Evolutionary conservation across 2,888 invertebrate genomes (phyloP).

Genomic region (Scaptodrosophila latifasciaeformis): DNA sequence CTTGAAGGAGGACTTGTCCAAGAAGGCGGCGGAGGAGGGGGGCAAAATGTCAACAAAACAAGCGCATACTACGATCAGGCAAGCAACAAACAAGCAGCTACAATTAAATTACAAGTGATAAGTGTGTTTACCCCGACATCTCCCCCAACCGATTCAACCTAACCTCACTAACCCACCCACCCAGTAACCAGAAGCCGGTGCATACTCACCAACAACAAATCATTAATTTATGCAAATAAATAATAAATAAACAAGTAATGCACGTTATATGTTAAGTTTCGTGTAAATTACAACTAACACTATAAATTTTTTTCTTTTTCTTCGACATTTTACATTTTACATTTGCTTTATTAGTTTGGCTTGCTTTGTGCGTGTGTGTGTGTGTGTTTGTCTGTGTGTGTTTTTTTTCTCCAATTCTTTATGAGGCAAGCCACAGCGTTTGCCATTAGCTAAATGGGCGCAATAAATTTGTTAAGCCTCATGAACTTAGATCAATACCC

Average conservation of each 20-base stretch:
- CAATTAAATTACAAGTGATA: constrained; percentile 10
- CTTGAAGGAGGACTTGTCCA: not conserved
- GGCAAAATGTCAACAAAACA: constrained; percentile 1
- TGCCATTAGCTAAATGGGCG: constrained; percentile 60
- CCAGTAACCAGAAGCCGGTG: no score
- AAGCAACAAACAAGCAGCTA: not conserved
- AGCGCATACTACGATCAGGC: constrained; percentile 1
- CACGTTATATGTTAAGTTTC: constrained; percentile 45
- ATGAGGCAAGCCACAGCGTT: no score
- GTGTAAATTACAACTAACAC: constrained; percentile 60
- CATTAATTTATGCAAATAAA: not conserved
- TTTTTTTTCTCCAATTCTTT: no score
- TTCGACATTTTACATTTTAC: constrained; percentile 20
- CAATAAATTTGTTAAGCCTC: constrained; percentile 46
- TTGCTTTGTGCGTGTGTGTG: no score
- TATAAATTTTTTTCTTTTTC: constrained; percentile 45
- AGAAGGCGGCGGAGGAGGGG: not conserved
- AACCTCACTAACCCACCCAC: no score
- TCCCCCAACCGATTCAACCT: no score
- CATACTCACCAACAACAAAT: not conserved
- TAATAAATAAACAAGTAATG: not conserved
- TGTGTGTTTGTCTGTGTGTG: no score
- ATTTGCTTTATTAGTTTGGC: constrained; percentile 8
- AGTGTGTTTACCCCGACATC: not conserved
- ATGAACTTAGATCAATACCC: constrained; percentile 3